Evolutionary conservation across 2,113 vertebrate species (phyloP).

Genomic region (Geococcyx californianus): DNA sequence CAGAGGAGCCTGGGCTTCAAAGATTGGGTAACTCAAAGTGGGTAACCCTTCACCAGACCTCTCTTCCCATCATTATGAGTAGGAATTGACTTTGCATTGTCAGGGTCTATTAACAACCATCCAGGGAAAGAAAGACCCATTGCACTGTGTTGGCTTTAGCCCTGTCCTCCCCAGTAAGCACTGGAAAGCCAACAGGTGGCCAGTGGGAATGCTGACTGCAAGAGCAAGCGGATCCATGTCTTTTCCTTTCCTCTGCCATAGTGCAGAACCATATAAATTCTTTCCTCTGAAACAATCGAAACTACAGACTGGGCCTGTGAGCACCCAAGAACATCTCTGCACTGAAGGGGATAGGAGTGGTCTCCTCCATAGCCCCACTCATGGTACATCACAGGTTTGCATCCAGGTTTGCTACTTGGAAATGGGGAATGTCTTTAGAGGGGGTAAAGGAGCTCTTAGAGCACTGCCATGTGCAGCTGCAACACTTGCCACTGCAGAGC

Average conservation of each 20-base stretch:
- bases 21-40: background rate
- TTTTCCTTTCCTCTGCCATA: background rate
- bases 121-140: background rate
- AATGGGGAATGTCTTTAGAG: background rate
- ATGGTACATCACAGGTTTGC: background rate
- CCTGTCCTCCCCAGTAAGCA: background rate
- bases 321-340: background rate
- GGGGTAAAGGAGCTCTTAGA: background rate
- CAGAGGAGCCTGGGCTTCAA: background rate
- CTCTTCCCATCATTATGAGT: background rate
- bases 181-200: background rate
- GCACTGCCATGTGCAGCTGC: background rate
- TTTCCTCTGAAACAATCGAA: background rate
- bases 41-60: background rate
- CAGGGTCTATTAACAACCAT: background rate
- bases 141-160: background rate
- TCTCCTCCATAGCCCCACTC: background rate
- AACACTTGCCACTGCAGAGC: background rate
- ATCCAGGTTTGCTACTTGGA: background rate
- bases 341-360: background rate
- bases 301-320: background rate
- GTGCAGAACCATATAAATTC: background rate
- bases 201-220: background rate
- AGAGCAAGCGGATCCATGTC: background rate
- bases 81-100: background rate